Percentiles rank a stretch among this genome's conserved stretches.
Evolutionary conservation across 2,113 vertebrate genomes (phyloP).

Genomic region (Synchiropus splendidus): DNA sequence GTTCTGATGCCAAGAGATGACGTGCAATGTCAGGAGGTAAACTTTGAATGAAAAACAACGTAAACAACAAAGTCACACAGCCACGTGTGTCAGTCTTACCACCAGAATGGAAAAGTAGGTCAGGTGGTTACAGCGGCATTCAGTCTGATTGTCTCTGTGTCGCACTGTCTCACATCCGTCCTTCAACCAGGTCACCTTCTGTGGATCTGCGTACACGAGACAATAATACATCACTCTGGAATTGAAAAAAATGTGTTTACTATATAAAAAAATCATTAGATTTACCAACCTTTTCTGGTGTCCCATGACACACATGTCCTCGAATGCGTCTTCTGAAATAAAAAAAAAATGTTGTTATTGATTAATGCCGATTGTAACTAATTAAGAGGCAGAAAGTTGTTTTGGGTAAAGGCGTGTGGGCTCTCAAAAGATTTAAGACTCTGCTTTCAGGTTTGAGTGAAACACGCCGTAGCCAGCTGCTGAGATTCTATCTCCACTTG

Average conservation of each 20-base stretch:
- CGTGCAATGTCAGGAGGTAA: no score
- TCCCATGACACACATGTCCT: constrained; percentile 67
- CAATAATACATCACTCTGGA: no score
- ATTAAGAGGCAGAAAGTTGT: no score
- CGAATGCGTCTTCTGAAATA: constrained; percentile 35
- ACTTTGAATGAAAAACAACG: no score
- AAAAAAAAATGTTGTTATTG: neutral
- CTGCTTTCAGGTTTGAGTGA: neutral
- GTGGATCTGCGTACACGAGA: constrained; percentile 41
- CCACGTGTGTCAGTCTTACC: constrained; percentile 39
- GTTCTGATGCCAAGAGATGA: no score
- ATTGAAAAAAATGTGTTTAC: no score
- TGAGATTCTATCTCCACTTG: neutral
- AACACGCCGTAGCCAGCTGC: neutral
- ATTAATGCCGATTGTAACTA: no score
- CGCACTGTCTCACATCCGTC: constrained; percentile 46
- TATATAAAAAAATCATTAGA: no score
- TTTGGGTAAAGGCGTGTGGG: no score
- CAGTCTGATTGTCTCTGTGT: constrained; percentile 26
- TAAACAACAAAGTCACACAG: no score
- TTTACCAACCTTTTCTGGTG: constrained; percentile 47
- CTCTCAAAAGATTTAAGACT: no score
- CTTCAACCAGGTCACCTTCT: constrained; percentile 41
- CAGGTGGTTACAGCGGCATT: constrained; percentile 64
- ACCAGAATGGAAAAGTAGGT: constrained; percentile 69